Conservation (phyloP, 2,113 vertebrate genomes). For the Rissa tridactyla region DNA sequence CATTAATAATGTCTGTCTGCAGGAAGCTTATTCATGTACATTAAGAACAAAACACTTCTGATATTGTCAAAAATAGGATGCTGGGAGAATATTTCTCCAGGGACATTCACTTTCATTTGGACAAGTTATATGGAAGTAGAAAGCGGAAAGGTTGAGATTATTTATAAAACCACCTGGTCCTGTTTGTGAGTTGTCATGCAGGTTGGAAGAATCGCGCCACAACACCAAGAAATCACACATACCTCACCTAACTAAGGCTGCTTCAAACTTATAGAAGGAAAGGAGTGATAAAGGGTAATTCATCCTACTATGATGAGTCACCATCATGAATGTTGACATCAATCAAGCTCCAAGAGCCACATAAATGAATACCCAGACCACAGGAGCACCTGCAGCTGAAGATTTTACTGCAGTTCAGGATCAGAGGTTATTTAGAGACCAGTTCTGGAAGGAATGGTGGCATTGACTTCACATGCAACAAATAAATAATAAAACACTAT, state of each 20-base stretch:
- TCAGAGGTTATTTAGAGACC: not conserved
- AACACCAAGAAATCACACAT: not conserved
- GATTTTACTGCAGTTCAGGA: not conserved
- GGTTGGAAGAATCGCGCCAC: not conserved
- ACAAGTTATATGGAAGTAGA: not conserved
- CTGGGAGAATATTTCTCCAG: not conserved
- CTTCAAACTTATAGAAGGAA: not conserved
- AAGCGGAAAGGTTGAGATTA: not conserved
- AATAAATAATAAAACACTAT: not conserved
- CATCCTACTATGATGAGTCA: not conserved
- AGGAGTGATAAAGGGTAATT: not conserved
- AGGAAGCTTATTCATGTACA: not conserved
- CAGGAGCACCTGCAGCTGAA: not conserved
- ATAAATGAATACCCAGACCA: not conserved
- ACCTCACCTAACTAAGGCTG: not conserved
- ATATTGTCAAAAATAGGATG: not conserved
- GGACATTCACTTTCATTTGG: not conserved
- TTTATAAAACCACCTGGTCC: not conserved
- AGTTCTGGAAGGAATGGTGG: not conserved
- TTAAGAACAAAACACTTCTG: not conserved
- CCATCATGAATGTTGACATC: not conserved
- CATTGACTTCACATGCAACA: not conserved
- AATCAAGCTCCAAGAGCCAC: not conserved
- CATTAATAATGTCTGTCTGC: not conserved
- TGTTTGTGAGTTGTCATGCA: not conserved